Evolutionary conservation across 1,140 invertebrate species (phyloP), one percentile per base, ranked within the genome.

Genomic region (Drosophila melanica): DNA sequence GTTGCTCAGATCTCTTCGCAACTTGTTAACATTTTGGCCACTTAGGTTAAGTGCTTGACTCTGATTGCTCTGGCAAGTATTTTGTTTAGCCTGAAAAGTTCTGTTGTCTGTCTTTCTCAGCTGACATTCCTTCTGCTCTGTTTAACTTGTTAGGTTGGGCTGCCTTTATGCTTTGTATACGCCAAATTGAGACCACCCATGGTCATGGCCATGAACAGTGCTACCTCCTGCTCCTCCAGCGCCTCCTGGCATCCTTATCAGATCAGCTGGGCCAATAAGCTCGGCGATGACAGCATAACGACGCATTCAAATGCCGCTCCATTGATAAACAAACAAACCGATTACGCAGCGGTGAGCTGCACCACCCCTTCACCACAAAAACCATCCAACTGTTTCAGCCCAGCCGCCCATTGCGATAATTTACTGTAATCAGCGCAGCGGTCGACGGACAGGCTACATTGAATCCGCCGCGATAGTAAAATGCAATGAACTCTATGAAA

Each of bases 321-420:
- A 72, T 77, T 75, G 71, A 73, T 65, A 77, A 75, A 89, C 72
- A 86, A 86, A 86, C 81, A 86, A 86, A 73, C 75, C 82, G 82
- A 86, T 86, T 86, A 86, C 82, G 65, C 82, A 86, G 82, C 82
- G 74, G 84, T 87, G 45, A 48, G 63, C 78, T 75, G 66, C 66
- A 23, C 62, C 57, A 30, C 35, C 69, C 45, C 67, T 35, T 27
- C 69, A 12, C 30, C n/a, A 37, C 51, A 33, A 18, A 35, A 42
- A 51, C 16, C 16, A 45, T 27, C 44, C 11, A 54, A 53, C 12
- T 37, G 33, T 35, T 35, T 35, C 33, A 2, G 11, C 30, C 18
- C 42, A 35, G 14, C 35, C 42, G 14, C 54, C 54, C 39, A 47
- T 55, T 59, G 69, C 30, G 69, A 67, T 72, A 72, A 72, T 74